Base-by-base conservation (phyloP, 2,113 vertebrate genomes). In the Rafetus swinhoei region DNA sequence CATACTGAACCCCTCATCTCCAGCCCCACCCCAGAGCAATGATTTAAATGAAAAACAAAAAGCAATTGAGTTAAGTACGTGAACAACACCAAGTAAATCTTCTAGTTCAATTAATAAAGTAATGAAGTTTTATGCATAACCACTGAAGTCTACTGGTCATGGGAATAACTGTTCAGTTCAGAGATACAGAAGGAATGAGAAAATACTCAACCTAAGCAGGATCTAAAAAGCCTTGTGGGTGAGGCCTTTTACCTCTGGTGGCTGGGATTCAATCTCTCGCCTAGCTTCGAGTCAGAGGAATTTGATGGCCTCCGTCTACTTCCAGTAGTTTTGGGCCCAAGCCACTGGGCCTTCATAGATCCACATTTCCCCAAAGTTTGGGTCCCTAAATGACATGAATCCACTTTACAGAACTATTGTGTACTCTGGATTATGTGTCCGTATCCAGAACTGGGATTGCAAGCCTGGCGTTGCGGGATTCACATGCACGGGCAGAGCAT, bases 241-340 rank as follows among this genome's bases (percentile, higher is more conserved):
- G 91, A 79, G 57, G 29, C 39, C 54, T 89, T 94, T 93, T 85
- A 65, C 84, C 57, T 93, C 91, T 80, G 72, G 50, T 92, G 89
- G 12, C 91, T 91, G 88, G 52, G 82, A 92, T 79, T 92, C 84
- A 87, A 81, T 50, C 21, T 93, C 5, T 72, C 32, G 7, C 57
- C 84, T 90, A 22, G 52, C 7, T 6, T 32, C 45, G n/a, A 50
- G 77, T 90, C 87, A 92, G 86, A 94, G 69, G 57, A 54, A 62
- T 84, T 89, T 89, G 81, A 86, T 90, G 82, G 81, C 45, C 35
- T 87, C 57, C 0, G 7, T 45, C 85, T 77, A 72, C n/a, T 72
- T 72, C 9, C 65, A 35, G 9, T n/a, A 87, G 89, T 80, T 95
- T 72, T 92, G 93, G 93, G 81, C 12, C 81, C 69, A 86, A 87